These are phyloP conservation scores for Vanacampus margaritifer DNA, from an alignment of 2,113 vertebrate genomes.

Conservation along the genomic window DNA sequence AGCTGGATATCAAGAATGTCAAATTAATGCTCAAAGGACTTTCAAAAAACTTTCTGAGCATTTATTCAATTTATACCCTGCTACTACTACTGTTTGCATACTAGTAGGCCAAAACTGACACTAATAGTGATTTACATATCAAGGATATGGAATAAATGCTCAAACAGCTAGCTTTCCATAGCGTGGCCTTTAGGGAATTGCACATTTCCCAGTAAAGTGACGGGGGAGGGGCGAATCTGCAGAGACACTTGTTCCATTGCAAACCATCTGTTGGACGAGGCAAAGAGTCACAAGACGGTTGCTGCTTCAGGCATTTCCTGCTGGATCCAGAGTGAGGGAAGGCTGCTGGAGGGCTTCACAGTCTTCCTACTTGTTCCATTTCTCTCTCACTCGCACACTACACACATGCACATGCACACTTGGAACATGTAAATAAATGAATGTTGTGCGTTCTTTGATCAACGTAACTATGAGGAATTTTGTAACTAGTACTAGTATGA, in stretches of 20 bases:
- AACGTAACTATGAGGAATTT: neutral
- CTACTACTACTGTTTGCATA: no score
- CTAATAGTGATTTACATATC: neutral
- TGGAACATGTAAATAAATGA: constrained; percentile 21
- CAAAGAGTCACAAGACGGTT: constrained; percentile 74
- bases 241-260: constrained; percentile 72
- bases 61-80: no score
- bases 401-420: constrained; percentile 22
- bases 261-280: constrained; percentile 75
- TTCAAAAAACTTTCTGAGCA: no score
- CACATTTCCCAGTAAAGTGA: constrained; percentile 48
- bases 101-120: no score
- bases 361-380: constrained; percentile 50
- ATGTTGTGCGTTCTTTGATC: neutral
- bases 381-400: constrained; percentile 29
- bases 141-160: neutral
- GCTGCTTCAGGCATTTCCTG: constrained; percentile 77
- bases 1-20: no score
- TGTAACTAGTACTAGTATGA: no score
- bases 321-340: constrained; percentile 50
- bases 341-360: constrained; percentile 13
- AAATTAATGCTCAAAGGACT: no score
- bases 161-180: constrained; percentile 1
- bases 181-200: constrained; percentile 46
- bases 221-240: constrained; percentile 52